Evolutionary conservation across 2,797 vertebrate genomes (phyloP), one percentile per base, ranked within the genome.

Genomic region (Valencia hispanica): DNA sequence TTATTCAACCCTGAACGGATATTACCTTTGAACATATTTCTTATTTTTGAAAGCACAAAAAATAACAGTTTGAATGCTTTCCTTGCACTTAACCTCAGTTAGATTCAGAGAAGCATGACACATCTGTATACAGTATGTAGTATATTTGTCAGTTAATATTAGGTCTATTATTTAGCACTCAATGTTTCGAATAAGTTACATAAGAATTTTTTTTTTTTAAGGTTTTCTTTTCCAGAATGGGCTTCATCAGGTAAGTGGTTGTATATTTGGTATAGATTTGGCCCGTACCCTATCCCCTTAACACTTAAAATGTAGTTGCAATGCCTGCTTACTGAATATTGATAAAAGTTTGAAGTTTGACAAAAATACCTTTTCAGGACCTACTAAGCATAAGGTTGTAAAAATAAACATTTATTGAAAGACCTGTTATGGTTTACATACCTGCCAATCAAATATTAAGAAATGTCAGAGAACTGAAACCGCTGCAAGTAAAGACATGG

Each of bases 391-490:
- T 14, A 17, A 27, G 41, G 25, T 15, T 43, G 36, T 68, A n/a
- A 68, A 22, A 41, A 39, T 63, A 43, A 43, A 66, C 10, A 6
- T 65, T n/a, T 27, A 9, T 14, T 73, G 1, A 73, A 73, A n/a
- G 25, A 30, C 15, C 4, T 51, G 20, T 36, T 30, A 27, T 48
- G 45, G 11, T 69, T 63, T 75, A 30, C 9, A 30, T 32, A 61
- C 11, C 75, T 69, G 17, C 74, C n/a, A 51, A 65, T 65, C 3
- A 17, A 20, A 61, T 59, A 50, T 70, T 25, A 34, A 18, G 18
- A 50, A 43, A 45, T 66, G 39, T 63, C 17, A 66, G 5, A 72
- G 66, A 53, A 80, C 36, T 30, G 9, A 70, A 82, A 39, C 82
- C 22, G 11, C 30, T 0, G 1, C 30, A 53, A 68, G 48, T 57